Evolutionary conservation across 2,113 vertebrate genomes (phyloP), one percentile per base, ranked within the genome.

Genomic region (Pampusana beccarii): DNA sequence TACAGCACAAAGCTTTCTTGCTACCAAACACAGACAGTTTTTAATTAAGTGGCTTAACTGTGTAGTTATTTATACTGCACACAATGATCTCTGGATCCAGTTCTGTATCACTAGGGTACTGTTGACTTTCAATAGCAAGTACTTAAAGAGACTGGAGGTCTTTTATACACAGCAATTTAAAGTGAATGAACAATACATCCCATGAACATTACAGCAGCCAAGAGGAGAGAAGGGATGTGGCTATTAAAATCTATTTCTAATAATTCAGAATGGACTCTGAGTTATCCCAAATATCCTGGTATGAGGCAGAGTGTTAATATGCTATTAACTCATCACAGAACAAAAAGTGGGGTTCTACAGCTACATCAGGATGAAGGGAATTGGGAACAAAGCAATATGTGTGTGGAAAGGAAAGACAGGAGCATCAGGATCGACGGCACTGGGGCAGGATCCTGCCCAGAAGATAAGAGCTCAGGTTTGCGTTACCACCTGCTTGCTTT

Each of bases 41-140:
- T 88, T 93, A 95, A 97, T 96, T 54, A 94, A 96, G 89, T 73
- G 69, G 46, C 86, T 93, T 42, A 50, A 75, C 73, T 12, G 20
- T 11, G 77, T 33, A 73, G 80, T 81, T 90, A 89, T 92, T 97
- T 92, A 87, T 90, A 66, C 85, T 56, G 83, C 87, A 70, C 79
- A 84, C 86, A 70, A 16, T 29, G 85, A 87, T 72, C 69, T 78
- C 69, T 56, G 51, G 80, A 82, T 57, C 89, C 62, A 21, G 48
- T 18, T 5, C 75, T 13, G 23, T 58, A 80, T 69, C 66, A 33
- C 50, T 42, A 42, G 74, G 51, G 90, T 71, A 69, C 67, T 40
- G 64, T 56, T 87, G 85, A 16, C 54, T 91, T 54, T 11, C 66
- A 79, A 12, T 5, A 80, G 65, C 64, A 83, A 88, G n/a, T 71